These are phyloP conservation scores for Neodiprion virginianus DNA, from an alignment of 1,140 invertebrate genomes.

Conservation along the genomic window DNA sequence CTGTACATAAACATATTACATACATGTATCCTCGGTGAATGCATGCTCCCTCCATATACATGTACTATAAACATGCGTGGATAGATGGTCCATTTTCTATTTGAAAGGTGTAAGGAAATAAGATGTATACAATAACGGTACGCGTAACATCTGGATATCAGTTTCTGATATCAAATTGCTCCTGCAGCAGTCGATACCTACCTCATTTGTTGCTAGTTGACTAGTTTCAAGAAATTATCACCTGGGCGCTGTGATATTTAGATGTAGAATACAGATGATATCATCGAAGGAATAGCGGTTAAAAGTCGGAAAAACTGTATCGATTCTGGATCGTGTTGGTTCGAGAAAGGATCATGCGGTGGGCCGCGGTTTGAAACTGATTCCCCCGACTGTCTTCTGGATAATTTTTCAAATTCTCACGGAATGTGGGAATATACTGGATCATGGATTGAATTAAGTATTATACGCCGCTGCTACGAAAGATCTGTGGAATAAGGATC, in stretches of 20 bases:
- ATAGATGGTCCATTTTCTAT: not conserved
- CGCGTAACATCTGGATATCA: not conserved
- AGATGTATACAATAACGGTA: not conserved
- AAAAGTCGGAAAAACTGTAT: not conserved
- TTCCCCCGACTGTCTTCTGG: too few species aligned
- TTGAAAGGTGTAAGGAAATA: not conserved
- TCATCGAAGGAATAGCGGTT: not conserved
- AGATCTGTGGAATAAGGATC: too few species aligned
- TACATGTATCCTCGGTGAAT: not conserved
- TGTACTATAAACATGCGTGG: not conserved
- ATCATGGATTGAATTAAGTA: not conserved
- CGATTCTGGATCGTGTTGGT: not conserved
- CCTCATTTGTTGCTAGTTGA: not conserved
- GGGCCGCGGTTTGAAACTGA: too few species aligned
- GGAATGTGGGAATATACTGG: not conserved
- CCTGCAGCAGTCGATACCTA: not conserved
- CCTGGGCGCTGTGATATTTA: not conserved
- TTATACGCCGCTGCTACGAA: too few species aligned
- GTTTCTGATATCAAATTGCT: slow-evolving; percentile 3
- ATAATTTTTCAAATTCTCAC: not conserved
- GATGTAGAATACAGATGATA: not conserved
- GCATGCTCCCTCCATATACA: not conserved
- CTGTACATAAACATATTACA: not conserved
- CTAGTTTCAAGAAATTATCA: too few species aligned
- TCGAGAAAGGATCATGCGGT: too few species aligned